These are phyloP conservation scores for Amblyornis subalaris DNA, from an alignment of 2,113 vertebrate species.

Conservation along the genomic window DNA sequence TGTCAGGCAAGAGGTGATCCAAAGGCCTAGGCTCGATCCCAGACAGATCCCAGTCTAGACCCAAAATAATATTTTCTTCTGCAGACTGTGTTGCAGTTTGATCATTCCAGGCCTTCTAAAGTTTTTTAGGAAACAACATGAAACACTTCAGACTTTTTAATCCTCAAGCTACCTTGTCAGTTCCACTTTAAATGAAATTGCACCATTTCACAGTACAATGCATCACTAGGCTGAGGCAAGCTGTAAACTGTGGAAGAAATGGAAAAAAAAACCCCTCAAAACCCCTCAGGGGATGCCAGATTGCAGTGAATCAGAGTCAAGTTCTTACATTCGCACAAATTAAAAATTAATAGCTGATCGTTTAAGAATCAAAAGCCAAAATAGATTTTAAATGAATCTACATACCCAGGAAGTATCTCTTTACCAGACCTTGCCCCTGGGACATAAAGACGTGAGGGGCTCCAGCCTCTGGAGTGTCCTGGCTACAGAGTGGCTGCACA, in stretches of 20 bases:
- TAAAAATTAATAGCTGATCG: not conserved
- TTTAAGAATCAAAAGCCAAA: not conserved
- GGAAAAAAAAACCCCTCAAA: not conserved
- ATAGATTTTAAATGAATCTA: not conserved
- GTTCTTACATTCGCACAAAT: not conserved
- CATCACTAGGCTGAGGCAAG: not conserved
- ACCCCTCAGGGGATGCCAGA: not conserved
- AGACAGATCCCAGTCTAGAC: not conserved
- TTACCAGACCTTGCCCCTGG: not conserved
- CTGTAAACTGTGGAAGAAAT: not conserved
- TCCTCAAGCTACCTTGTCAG: not conserved
- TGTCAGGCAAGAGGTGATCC: not conserved
- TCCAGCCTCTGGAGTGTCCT: not conserved
- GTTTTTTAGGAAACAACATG: not conserved
- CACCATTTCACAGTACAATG: not conserved
- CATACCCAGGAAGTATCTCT: not conserved
- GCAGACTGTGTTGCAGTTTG: not conserved
- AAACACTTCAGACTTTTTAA: not conserved
- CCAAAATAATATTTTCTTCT: not conserved
- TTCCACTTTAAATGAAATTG: not conserved
- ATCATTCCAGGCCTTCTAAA: not conserved
- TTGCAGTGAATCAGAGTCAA: not conserved
- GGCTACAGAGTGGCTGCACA: not conserved
- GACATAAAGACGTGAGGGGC: accelerated
- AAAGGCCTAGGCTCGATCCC: not conserved